Evolutionary conservation across 1,140 invertebrate species (phyloP).

Genomic region (Drosophila willistoni): DNA sequence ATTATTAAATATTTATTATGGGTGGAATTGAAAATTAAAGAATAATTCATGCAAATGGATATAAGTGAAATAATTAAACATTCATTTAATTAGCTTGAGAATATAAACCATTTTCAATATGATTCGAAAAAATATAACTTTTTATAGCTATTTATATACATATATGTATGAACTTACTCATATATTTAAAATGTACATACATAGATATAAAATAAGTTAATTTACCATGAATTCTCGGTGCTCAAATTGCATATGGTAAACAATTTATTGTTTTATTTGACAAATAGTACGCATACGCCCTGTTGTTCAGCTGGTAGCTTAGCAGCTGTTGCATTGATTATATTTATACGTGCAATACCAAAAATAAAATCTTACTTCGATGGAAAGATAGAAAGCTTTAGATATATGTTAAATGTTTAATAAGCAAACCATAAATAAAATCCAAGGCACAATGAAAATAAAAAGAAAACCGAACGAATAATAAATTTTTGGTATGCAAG

Average conservation of each 20-base stretch:
- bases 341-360: neutral
- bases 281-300: conserved; percentile 38
- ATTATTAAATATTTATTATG: no score
- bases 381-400: neutral
- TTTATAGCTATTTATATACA: no score
- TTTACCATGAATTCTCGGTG: neutral
- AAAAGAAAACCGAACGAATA: neutral
- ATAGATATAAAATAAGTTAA: neutral
- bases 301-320: neutral
- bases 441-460: conserved; percentile 28
- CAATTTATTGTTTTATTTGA: conserved; percentile 14
- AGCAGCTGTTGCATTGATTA: conserved; percentile 1
- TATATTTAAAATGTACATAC: neutral
- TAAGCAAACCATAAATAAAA: conserved; percentile 62
- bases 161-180: no score
- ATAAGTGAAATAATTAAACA: no score
- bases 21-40: no score
- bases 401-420: conserved; percentile 27
- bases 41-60: no score
- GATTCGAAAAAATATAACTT: no score
- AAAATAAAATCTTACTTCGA: conserved; percentile 2
- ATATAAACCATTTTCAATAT: no score
- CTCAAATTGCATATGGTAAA: neutral
- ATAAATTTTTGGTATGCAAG: conserved; percentile 19
- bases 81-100: no score